Base-by-base conservation (phyloP, 2,113 vertebrate genomes). In the Campylorhamphus procurvoides region DNA sequence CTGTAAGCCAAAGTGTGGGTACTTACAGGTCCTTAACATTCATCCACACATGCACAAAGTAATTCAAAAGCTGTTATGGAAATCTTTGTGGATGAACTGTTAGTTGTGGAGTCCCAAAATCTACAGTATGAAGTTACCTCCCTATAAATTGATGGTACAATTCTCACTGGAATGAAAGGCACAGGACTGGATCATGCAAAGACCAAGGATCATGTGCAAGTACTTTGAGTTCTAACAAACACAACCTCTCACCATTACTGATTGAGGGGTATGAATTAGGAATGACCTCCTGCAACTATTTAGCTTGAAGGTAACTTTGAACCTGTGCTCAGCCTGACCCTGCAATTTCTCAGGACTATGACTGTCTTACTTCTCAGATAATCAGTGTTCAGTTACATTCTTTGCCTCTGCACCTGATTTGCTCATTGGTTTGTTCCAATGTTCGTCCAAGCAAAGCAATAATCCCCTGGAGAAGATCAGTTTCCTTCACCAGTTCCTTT, bases 401-500 rank as follows among this genome's bases (percentile, higher is more conserved):
- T 86, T 88, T 24, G 17, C 19, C 24, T 73, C 49, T 49, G 33
- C 53, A 99, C 99, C 99, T 98, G 95, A 99, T 98, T 97, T 99
- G 99, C 92, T 99, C 99, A 0, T 91, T 93, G 14, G 97, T 97
- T 97, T 99, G 98, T 92, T 99, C 98, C 64, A 98, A 10, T 2
- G 98, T 98, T 31, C 84, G 97, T 80, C 97, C 97, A 71, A 99
- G 98, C 80, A 99, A 96, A 39, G 97, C 87, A 19, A 90, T 92
- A 62, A 98, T 96, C 1, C 98, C 98, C 56, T 97, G 97, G 9
- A 98, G 92, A 27, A 98, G 94, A 71, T 99, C 98, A 10, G 35
- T 96, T 97, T 99, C 99, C 97, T 98, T 99, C 55, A 97, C 44
- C 85, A 99, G 97, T 81, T 99, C 98, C 71, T 33, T 91, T 44